A percentile compares a stretch with the other conserved stretches of the same genome.
These are phyloP conservation scores for Choloepus hoffmanni DNA, from an alignment of 2,113 vertebrate species.

Conservation along the genomic window DNA sequence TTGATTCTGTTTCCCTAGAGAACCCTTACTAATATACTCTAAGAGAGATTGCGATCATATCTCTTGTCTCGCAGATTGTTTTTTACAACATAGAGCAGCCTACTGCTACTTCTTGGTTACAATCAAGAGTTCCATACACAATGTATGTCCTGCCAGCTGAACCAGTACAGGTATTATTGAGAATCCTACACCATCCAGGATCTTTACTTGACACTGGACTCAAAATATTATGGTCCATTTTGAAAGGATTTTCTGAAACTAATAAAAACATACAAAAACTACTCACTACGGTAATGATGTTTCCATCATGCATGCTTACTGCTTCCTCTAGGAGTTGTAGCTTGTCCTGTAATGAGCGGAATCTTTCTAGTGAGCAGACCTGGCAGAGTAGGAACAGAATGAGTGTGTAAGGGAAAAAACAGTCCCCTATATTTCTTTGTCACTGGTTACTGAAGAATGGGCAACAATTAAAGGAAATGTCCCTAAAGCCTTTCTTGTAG, in stretches of 20 bases:
- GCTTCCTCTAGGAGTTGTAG: slow-evolving; percentile 93
- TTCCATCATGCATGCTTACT: slow-evolving; percentile 93
- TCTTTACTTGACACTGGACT: neutral
- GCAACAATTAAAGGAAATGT: neutral
- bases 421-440: neutral
- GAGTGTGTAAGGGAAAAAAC: neutral
- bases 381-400: slow-evolving; percentile 75
- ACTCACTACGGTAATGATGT: slow-evolving; percentile 95
- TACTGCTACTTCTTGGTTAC: slow-evolving; percentile 14
- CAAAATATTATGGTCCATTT: neutral
- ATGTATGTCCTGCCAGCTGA: neutral
- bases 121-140: neutral
- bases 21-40: too few species aligned
- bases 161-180: neutral
- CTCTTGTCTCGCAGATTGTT: neutral
- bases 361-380: slow-evolving; percentile 93
- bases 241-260: slow-evolving; percentile 35
- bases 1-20: too few species aligned
- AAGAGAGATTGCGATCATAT: neutral
- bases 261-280: neutral
- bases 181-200: neutral
- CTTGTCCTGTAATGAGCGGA: slow-evolving; percentile 96
- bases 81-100: neutral
- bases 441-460: neutral
- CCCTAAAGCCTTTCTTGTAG: neutral